Conservation (phyloP, 2,113 vertebrate species). For the Pelecanoides urinatrix region DNA sequence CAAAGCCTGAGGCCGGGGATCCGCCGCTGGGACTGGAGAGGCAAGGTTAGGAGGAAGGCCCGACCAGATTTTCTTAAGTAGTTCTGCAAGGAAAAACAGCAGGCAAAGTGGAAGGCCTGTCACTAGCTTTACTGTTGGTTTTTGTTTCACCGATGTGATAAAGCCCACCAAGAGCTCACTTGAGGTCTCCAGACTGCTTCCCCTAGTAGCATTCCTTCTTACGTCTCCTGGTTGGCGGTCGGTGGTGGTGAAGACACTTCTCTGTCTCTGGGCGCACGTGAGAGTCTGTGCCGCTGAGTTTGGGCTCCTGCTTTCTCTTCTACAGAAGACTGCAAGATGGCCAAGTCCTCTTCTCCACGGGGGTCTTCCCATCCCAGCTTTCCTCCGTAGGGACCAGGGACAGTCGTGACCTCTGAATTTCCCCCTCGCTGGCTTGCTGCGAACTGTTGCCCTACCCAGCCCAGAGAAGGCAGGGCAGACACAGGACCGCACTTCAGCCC, state of each 20-base stretch:
- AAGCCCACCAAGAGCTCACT: neutral
- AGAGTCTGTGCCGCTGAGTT: neutral
- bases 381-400: neutral
- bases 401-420: neutral
- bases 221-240: accelerated
- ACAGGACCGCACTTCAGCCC: neutral
- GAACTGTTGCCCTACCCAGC: neutral
- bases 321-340: neutral
- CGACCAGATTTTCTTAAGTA: neutral
- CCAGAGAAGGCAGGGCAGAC: neutral
- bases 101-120: neutral
- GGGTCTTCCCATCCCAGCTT: neutral
- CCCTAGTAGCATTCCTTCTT: neutral
- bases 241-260: neutral
- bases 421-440: neutral
- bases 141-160: neutral
- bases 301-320: neutral
- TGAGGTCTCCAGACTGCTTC: neutral
- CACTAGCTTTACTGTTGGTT: neutral
- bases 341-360: neutral
- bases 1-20: neutral
- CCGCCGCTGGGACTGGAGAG: neutral
- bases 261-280: accelerated
- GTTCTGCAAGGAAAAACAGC: neutral
- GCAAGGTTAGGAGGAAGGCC: neutral